Evolutionary conservation across 2,113 vertebrate genomes (phyloP).

Genomic region (Bubalus kerabau): DNA sequence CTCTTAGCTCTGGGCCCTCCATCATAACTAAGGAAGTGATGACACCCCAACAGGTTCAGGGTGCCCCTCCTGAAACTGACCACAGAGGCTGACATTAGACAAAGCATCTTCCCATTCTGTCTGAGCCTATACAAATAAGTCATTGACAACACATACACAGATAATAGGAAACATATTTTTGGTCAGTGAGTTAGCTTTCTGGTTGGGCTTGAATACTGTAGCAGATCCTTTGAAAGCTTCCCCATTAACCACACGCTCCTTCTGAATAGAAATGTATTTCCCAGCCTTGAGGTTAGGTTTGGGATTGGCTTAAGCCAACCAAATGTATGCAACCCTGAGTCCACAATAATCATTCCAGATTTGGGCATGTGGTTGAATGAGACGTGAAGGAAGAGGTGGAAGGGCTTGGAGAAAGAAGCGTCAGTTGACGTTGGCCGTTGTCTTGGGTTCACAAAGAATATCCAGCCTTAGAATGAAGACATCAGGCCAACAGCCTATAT

Average conservation of each 20-base stretch:
- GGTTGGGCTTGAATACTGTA: neutral
- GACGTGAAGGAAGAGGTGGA: neutral
- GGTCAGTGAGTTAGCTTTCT: neutral
- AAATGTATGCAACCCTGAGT: neutral
- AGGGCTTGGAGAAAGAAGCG: neutral
- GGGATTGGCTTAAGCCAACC: neutral
- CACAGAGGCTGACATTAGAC: neutral
- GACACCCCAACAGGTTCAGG: no score
- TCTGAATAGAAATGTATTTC: neutral
- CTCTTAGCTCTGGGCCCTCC: neutral
- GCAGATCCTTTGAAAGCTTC: neutral
- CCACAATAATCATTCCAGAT: neutral
- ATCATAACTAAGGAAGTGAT: neutral
- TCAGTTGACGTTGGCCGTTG: neutral
- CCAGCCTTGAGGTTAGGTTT: neutral
- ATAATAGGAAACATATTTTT: slow-evolving; percentile 49
- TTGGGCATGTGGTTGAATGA: neutral
- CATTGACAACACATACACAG: neutral
- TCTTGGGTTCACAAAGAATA: neutral
- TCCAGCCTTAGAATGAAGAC: neutral
- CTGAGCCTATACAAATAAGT: neutral
- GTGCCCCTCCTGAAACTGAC: neutral
- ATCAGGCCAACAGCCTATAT: neutral
- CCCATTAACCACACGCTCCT: neutral
- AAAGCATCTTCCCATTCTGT: neutral